These are phyloP conservation scores for Clostera curtula DNA, from an alignment of 2,888 invertebrate species.

Conservation along the genomic window DNA sequence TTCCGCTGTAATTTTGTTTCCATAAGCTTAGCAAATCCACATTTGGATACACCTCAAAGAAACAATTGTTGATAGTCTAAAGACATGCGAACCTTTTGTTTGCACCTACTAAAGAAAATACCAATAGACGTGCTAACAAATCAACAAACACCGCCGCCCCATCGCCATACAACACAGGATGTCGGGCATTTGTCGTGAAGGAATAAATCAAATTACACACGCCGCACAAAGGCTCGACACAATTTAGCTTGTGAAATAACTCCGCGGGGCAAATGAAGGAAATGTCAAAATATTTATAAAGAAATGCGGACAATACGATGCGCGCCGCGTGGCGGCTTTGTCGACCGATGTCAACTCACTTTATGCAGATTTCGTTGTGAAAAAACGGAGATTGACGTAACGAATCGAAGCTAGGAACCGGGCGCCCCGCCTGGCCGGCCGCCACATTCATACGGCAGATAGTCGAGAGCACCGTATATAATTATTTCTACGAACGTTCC, in stretches of 20 bases:
- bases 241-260: slow-evolving; percentile 63
- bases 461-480: slow-evolving; percentile 64
- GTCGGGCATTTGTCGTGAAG: slow-evolving; percentile 60
- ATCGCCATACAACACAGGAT: slow-evolving; percentile 44
- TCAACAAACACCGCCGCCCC: slow-evolving; percentile 58
- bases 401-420: slow-evolving; percentile 48
- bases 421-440: slow-evolving; percentile 57
- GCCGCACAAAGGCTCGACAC: slow-evolving; percentile 63
- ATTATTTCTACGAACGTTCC: slow-evolving; percentile 64
- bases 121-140: slow-evolving; percentile 66
- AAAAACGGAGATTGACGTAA: slow-evolving; percentile 71
- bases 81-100: slow-evolving; percentile 52
- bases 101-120: slow-evolving; percentile 53
- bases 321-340: slow-evolving; percentile 59
- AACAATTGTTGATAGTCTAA: slow-evolving; percentile 39
- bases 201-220: slow-evolving; percentile 72
- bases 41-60: slow-evolving; percentile 21
- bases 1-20: no score
- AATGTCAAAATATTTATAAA: slow-evolving; percentile 75
- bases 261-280: slow-evolving; percentile 62
- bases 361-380: slow-evolving; percentile 63
- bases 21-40: no score
- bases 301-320: slow-evolving; percentile 60
- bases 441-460: slow-evolving; percentile 49
- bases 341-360: slow-evolving; percentile 65